Conservation (phyloP, 2,113 vertebrate species). For the Centropus bengalensis region DNA sequence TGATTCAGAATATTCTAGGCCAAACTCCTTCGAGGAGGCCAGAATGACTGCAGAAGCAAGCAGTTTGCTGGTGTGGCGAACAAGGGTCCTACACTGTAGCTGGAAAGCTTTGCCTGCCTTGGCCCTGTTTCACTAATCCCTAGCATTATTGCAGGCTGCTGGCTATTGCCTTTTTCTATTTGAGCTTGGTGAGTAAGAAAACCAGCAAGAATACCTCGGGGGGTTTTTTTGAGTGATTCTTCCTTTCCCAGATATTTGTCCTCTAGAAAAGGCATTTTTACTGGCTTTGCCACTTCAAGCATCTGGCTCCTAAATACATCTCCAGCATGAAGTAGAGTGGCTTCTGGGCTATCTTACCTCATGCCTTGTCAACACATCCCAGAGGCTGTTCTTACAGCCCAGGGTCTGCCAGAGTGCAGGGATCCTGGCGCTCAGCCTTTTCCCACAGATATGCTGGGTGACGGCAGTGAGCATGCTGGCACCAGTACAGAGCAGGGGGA, state of each 20-base stretch:
- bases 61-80: neutral
- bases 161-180: neutral
- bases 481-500: constrained; percentile 3
- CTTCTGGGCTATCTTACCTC: constrained; percentile 1
- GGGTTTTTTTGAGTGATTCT: neutral
- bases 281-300: neutral
- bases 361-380: neutral
- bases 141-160: neutral
- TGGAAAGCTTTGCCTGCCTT: neutral
- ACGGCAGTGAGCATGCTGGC: neutral
- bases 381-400: neutral
- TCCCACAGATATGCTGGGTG: constrained; percentile 30
- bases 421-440: constrained; percentile 22
- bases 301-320: neutral
- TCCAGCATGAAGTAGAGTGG: neutral
- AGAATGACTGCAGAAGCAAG: neutral
- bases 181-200: neutral
- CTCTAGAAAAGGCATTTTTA: neutral
- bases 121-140: neutral
- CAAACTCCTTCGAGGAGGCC: neutral
- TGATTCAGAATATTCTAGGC: neutral
- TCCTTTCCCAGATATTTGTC: neutral
- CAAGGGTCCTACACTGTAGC: rapidly evolving
- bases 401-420: constrained; percentile 43
- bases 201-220: neutral